A percentile compares a stretch with the other conserved stretches of the same genome.
phyloP scores from a whole-genome alignment of 2,888 invertebrate genomes.

The Phrixothrix hirtus region DNA sequence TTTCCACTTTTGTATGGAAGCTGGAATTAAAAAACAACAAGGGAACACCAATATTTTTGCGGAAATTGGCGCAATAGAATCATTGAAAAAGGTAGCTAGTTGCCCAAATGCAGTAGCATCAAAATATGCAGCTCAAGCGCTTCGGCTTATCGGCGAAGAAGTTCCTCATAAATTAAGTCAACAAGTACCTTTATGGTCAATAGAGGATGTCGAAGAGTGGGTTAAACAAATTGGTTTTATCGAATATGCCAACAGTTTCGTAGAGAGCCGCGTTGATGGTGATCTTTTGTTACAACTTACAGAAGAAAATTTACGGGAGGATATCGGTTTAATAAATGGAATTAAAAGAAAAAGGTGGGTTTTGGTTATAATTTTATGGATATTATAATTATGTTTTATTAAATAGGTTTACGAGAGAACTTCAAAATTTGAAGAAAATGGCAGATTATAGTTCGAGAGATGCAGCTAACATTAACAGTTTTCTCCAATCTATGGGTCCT shows the following conservation, averaged over 20 bases:
- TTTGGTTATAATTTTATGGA: too few relatives aligned
- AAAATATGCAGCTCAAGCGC: slow-evolving; percentile 92
- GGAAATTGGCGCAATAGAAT: slow-evolving; percentile 93
- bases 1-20: slow-evolving; percentile 99
- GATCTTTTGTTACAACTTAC: slow-evolving; percentile 90
- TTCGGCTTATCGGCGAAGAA: slow-evolving; percentile 91
- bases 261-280: slow-evolving; percentile 93
- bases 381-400: slow-evolving; percentile 15
- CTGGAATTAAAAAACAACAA: slow-evolving; percentile 94
- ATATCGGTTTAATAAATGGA: slow-evolving; percentile 91
- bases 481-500: slow-evolving; percentile 79
- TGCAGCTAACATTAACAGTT: slow-evolving; percentile 84
- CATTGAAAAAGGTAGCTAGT: slow-evolving; percentile 93
- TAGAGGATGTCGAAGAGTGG: slow-evolving; percentile 96
- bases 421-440: slow-evolving; percentile 91
- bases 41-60: slow-evolving; percentile 88
- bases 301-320: slow-evolving; percentile 89
- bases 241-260: slow-evolving; percentile 81
- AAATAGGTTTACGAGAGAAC: slow-evolving; percentile 85
- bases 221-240: slow-evolving; percentile 96
- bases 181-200: slow-evolving; percentile 97
- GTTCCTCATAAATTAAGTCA: slow-evolving; percentile 97
- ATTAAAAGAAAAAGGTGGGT: slow-evolving; percentile 82
- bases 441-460: slow-evolving; percentile 96
- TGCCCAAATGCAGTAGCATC: slow-evolving; percentile 98